Percentiles rank a stretch among this genome's conserved stretches.
Evolutionary conservation across 1,140 invertebrate species (phyloP).

Genomic region (Ylistrum balloti): DNA sequence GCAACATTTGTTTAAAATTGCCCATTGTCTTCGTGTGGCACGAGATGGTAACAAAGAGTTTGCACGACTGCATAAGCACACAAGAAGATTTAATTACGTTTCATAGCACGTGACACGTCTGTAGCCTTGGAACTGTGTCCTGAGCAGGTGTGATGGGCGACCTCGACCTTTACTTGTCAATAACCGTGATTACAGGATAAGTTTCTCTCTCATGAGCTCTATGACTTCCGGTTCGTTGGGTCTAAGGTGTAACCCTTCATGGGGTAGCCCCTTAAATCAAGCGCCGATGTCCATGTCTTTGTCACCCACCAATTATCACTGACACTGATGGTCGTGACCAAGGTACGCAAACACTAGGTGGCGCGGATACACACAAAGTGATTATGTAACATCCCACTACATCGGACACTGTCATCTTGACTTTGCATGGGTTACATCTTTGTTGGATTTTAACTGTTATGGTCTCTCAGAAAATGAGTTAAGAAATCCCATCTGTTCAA

Average conservation of each 20-base stretch:
- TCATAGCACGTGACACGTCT: neutral
- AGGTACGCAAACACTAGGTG: slow-evolving; percentile 37
- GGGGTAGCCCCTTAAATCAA: slow-evolving; percentile 37
- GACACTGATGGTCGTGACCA: slow-evolving; percentile 37
- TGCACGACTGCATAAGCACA: neutral
- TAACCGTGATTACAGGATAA: slow-evolving; percentile 34
- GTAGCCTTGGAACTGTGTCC: slow-evolving; percentile 31
- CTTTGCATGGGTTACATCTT: slow-evolving; percentile 11
- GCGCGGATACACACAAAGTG: slow-evolving; percentile 31
- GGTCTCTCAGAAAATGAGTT: neutral
- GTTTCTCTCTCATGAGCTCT: slow-evolving; percentile 26
- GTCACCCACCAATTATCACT: slow-evolving; percentile 32
- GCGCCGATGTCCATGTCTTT: slow-evolving; percentile 9
- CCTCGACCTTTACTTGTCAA: slow-evolving; percentile 11
- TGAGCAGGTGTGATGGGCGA: slow-evolving; percentile 1
- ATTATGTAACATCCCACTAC: neutral
- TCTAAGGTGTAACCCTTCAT: slow-evolving; percentile 17
- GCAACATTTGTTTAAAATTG: too few species aligned
- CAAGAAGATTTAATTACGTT: neutral
- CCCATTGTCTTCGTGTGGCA: too few species aligned
- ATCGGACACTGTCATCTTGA: neutral
- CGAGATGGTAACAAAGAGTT: neutral
- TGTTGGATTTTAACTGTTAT: neutral
- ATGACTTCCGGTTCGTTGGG: slow-evolving; percentile 5
- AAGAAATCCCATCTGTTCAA: slow-evolving; percentile 38